Conservation (phyloP, 2,888 invertebrate species). For the Nomada lathburiana region DNA sequence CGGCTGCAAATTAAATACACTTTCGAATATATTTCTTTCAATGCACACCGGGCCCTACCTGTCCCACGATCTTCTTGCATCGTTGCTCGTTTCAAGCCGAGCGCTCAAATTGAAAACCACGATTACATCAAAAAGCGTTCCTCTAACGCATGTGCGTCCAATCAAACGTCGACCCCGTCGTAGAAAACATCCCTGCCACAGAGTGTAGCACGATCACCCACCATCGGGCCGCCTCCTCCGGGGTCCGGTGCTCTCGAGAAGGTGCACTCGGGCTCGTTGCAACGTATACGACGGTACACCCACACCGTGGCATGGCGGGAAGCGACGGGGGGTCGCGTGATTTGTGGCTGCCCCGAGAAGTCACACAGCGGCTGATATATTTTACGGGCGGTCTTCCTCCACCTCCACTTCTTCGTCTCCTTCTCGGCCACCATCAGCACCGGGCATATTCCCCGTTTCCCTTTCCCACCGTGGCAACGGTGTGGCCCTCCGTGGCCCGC, state of each 20-base stretch:
- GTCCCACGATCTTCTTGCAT: too few relatives aligned
- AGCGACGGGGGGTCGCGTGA: constrained; percentile 84
- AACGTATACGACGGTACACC: constrained; percentile 76
- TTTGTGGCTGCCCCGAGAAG: constrained; percentile 84
- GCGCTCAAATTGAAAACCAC: not conserved
- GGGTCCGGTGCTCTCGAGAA: constrained; percentile 31
- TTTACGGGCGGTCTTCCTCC: constrained; percentile 81
- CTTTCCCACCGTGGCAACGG: not conserved
- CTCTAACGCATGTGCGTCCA: constrained; percentile 30
- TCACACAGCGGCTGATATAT: constrained; percentile 84
- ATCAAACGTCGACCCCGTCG: constrained; percentile 51
- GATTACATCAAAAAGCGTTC: constrained; percentile 5
- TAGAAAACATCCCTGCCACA: constrained; percentile 22
- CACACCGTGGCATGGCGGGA: constrained; percentile 74
- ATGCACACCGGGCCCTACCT: too few relatives aligned
- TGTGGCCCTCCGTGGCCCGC: constrained; percentile 49
- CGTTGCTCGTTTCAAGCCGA: too few relatives aligned
- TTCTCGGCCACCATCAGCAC: constrained; percentile 46
- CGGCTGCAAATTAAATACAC: too few relatives aligned
- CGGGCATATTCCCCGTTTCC: constrained; percentile 48
- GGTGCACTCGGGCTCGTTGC: constrained; percentile 54
- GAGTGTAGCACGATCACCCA: constrained; percentile 21
- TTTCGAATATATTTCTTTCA: too few relatives aligned
- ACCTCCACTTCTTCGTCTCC: constrained; percentile 41
- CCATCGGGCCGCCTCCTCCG: constrained; percentile 8